Base-by-base conservation (phyloP, 2,888 invertebrate species). In the Zygogramma bicolorata region DNA sequence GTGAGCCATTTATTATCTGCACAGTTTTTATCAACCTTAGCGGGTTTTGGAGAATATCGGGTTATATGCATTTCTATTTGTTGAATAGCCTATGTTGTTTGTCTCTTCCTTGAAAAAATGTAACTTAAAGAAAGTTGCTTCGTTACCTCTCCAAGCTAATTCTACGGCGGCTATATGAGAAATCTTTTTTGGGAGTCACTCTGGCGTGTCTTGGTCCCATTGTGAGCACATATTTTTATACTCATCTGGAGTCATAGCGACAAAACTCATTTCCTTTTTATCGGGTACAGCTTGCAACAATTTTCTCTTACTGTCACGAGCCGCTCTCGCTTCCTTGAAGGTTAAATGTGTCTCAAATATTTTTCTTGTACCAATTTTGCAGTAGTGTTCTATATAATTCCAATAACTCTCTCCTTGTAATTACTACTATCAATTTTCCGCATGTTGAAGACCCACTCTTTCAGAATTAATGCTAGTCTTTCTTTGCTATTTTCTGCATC, bases 101-200 rank as follows among this genome's bases (percentile, higher is more conserved):
- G 58, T 58, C 4, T 58, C 29, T 58, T 58, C 6, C 8, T 58
- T 58, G 5, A 58, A 58, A 49, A 29, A 66, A 58, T 34, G 13
- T 65, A 20, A 31, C 22, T 38, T 57, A 22, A 34, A 42, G 18
- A 62, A 62, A 62, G 5, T n/a, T 42, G 62, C 27, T 62, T 62
- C 62, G 27, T 40, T 40, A n/a, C n/a, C n/a, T n/a, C n/a, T n/a
- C n/a, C n/a, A n/a, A n/a, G n/a, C n/a, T n/a, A n/a, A n/a, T n/a
- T 25, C 62, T 25, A 40, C 42, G 38, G 22, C 62, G 22, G n/a
- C 7, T 7, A 29, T 5, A 3, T 29, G n/a, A n/a, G n/a, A n/a
- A n/a, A n/a, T n/a, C n/a, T n/a, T n/a, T n/a, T n/a, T n/a, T n/a
- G n/a, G n/a, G n/a, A n/a, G n/a, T n/a, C n/a, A n/a, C n/a, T n/a